These are phyloP conservation scores for Leptestheria dahalacensis DNA, from an alignment of 1,140 invertebrate species.

Conservation along the genomic window DNA sequence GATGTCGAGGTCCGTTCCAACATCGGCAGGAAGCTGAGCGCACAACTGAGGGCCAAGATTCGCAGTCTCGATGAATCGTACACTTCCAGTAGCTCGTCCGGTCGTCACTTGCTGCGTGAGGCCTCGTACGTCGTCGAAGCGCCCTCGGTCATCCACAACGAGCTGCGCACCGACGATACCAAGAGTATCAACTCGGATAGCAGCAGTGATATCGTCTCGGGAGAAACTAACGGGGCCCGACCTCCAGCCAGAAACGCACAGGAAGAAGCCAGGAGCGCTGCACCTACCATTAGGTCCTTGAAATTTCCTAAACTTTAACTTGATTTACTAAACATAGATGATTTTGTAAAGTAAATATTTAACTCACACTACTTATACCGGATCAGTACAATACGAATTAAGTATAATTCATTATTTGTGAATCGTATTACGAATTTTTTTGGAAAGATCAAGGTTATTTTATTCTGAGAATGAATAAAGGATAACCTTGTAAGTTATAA, in stretches of 20 bases:
- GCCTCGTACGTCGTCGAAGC: conserved; percentile 6
- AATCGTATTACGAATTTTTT: too few relatives aligned
- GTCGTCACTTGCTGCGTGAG: conserved; percentile 1
- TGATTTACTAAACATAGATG: not conserved
- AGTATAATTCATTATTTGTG: too few relatives aligned
- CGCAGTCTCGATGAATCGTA: conserved; percentile 14
- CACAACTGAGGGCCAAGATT: conserved; percentile 18
- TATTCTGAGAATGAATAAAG: too few relatives aligned
- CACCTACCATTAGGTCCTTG: not conserved
- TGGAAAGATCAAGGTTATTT: too few relatives aligned
- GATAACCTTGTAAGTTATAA: too few relatives aligned
- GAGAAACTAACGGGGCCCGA: not conserved
- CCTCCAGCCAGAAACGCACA: not conserved
- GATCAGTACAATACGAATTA: too few relatives aligned
- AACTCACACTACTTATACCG: not conserved
- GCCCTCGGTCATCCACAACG: conserved; percentile 5
- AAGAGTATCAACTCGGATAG: conserved; percentile 24
- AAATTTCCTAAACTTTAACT: not conserved
- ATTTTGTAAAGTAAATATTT: too few relatives aligned
- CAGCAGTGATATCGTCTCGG: conserved; percentile 22
- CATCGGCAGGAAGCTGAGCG: conserved; percentile 13
- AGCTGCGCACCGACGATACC: conserved; percentile 3
- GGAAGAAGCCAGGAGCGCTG: conserved; percentile 1
- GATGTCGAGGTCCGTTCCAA: conserved; percentile 16
- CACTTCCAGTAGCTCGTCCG: not conserved